Base-by-base conservation (phyloP, 2,113 vertebrate genomes). In the Bubo blakistoni region DNA sequence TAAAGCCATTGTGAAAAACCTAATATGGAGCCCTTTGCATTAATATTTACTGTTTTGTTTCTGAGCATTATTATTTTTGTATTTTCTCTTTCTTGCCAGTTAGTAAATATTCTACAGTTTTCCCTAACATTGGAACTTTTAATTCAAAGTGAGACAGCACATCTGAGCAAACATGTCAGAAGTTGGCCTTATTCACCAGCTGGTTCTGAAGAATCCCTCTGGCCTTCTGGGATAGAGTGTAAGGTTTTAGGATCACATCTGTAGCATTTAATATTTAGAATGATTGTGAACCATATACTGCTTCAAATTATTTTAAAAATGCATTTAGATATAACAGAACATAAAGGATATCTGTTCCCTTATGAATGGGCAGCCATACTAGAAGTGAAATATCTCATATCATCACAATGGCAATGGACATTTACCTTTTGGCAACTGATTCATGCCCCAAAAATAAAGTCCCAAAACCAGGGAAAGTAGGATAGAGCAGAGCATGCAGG, bases 41-140 rank as follows among this genome's bases (percentile, higher is more conserved):
- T 61, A 34, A 27, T 73, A 82, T 62, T 69, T 77, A 74, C 14
- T 55, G 16, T 44, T 74, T 65, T 47, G 61, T 72, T 91, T 89
- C 38, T 20, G 57, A 74, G 17, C 13, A 55, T 88, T 38, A 30
- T 76, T 62, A 36, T 70, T 82, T 77, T 83, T 52, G 27, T 73
- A 47, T 81, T 88, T 78, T 88, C 46, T 81, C 24, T 81, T 49
- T 63, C 40, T 40, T 90, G 40, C 17, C 54, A 38, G 58, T 92
- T 89, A 67, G 86, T 58, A 95, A 90, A 84, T 86, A 70, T 34
- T 63, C 71, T 66, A 58, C 21, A 9, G 13, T 70, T 95, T 63
- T 26, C 61, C 42, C 82, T 67, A n/a, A 66, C 8, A 20, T 8
- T 76, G 62, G 87, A 91, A 86, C 76, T 92, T 86, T 66, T 40